These are phyloP conservation scores for Leucophora obtusa DNA, from an alignment of 2,888 invertebrate species.

Conservation along the genomic window DNA sequence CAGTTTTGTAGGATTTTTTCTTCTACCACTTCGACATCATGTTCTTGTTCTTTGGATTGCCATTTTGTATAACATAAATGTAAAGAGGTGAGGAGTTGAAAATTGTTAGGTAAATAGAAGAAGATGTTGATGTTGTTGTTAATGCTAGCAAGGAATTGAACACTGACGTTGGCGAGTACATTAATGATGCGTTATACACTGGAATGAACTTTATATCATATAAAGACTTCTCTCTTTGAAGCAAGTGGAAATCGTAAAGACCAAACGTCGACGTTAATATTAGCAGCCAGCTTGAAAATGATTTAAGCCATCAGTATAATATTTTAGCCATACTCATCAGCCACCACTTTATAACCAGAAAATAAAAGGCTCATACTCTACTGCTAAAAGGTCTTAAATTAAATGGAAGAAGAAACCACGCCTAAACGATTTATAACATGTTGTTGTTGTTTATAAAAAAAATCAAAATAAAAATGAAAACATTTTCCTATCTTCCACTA, in stretches of 20 bases:
- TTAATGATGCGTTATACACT: too few species aligned
- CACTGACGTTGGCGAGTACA: too few species aligned
- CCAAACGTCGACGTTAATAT: constrained; percentile 35
- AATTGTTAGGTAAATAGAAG: constrained; percentile 15
- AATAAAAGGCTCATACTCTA: not conserved
- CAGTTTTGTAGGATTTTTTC: too few species aligned
- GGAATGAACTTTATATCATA: too few species aligned
- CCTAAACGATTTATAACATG: too few species aligned
- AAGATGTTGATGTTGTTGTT: not conserved
- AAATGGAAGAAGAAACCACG: constrained; percentile 51
- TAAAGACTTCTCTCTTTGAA: not conserved
- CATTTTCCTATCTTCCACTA: not conserved
- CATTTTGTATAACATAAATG: not conserved
- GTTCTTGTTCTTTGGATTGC: too few species aligned
- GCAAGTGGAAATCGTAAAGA: constrained; percentile 33
- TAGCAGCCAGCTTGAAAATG: constrained; percentile 31
- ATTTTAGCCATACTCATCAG: constrained; percentile 21
- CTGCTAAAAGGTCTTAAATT: constrained; percentile 40
- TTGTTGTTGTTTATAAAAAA: too few species aligned
- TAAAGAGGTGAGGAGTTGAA: not conserved
- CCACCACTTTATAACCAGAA: not conserved
- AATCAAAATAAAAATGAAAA: constrained; percentile 4
- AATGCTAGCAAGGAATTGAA: not conserved
- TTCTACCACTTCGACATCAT: not conserved
- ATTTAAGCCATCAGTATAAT: constrained; percentile 35